phyloP scores from a whole-genome alignment of 2,797 vertebrate genomes.

The Anguilla megastoma region DNA sequence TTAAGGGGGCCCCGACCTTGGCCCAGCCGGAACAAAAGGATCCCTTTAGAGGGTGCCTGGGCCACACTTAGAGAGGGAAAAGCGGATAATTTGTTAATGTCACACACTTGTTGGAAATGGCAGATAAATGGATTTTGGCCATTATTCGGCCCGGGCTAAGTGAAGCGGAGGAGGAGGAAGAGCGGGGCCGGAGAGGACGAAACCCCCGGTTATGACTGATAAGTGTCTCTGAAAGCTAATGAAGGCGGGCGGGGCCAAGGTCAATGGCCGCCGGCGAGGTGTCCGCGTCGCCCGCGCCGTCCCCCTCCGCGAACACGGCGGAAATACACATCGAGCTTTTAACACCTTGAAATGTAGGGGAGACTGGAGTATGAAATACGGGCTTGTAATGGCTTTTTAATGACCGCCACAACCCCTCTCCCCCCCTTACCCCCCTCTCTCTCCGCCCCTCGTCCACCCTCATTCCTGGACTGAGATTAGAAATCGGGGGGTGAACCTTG shows the following conservation, averaged over 20 bases:
- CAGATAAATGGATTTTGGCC: constrained; percentile 86
- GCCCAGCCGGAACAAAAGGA: constrained; percentile 65
- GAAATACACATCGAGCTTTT: constrained; percentile 86
- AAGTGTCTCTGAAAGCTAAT: constrained; percentile 88
- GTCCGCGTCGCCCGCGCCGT: constrained; percentile 61
- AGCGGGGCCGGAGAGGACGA: constrained; percentile 74
- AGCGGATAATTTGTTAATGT: constrained; percentile 85
- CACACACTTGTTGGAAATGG: constrained; percentile 85
- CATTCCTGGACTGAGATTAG: constrained; percentile 80
- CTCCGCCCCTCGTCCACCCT: constrained; percentile 54
- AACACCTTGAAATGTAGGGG: constrained; percentile 83
- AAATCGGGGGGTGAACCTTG: constrained; percentile 84
- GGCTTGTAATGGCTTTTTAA: constrained; percentile 85
- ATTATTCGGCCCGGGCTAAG: constrained; percentile 81
- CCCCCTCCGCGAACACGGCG: constrained; percentile 78
- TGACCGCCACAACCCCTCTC: constrained; percentile 63
- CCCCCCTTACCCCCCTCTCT: constrained; percentile 37
- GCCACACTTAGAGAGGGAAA: constrained; percentile 79
- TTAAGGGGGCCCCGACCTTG: constrained; percentile 78
- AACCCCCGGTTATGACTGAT: constrained; percentile 82
- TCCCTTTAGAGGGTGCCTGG: constrained; percentile 80
- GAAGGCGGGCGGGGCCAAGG: constrained; percentile 82
- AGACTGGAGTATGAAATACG: constrained; percentile 81
- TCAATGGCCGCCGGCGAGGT: constrained; percentile 79
- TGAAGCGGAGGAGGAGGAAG: constrained; percentile 83